Percentiles rank a stretch among this genome's conserved stretches.
phyloP scores from a whole-genome alignment of 2,888 invertebrate species.

The Drosophila tripunctata region DNA sequence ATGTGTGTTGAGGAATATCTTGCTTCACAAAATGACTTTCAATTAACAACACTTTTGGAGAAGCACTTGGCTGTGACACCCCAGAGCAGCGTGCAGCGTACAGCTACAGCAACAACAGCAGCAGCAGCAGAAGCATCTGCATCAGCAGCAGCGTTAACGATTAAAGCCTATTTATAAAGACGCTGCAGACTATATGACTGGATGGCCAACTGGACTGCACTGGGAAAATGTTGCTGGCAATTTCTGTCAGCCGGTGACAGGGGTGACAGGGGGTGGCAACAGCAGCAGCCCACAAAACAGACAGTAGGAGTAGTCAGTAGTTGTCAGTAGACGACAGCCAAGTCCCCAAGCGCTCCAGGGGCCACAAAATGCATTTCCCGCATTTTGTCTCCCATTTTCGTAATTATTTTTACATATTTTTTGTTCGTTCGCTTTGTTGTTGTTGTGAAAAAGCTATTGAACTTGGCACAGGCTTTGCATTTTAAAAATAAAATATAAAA shows the following conservation, averaged over 20 bases:
- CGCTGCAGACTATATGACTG: conserved; percentile 9
- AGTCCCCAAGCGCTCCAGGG: conserved; percentile 55
- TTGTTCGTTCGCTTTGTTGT: conserved; percentile 7
- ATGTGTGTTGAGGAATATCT: conserved; percentile 33
- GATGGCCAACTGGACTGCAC: conserved; percentile 2
- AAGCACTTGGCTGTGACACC: conserved; percentile 57
- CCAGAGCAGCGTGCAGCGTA: conserved; percentile 38
- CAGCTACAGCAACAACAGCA: too few relatives aligned
- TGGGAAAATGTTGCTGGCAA: conserved; percentile 22
- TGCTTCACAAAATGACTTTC: conserved; percentile 57
- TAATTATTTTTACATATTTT: conserved; percentile 62
- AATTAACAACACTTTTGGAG: conserved; percentile 69
- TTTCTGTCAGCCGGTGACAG: conserved; percentile 15
- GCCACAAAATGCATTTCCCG: conserved; percentile 54
- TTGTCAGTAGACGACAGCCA: too few relatives aligned
- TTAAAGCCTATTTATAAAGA: conserved; percentile 63
- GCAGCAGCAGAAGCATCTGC: conserved; percentile 14
- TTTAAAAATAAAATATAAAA: conserved; percentile 72
- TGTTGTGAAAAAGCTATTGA: conserved; percentile 72
- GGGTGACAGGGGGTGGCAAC: too few relatives aligned
- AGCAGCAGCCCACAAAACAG: too few relatives aligned
- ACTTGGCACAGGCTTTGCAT: conserved; percentile 73
- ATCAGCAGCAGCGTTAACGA: conserved; percentile 34
- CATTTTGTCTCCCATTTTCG: conserved; percentile 64
- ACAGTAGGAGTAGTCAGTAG: too few relatives aligned